Evolutionary conservation across 1,140 invertebrate genomes (phyloP).

Genomic region (Heliconius hermathena): DNA sequence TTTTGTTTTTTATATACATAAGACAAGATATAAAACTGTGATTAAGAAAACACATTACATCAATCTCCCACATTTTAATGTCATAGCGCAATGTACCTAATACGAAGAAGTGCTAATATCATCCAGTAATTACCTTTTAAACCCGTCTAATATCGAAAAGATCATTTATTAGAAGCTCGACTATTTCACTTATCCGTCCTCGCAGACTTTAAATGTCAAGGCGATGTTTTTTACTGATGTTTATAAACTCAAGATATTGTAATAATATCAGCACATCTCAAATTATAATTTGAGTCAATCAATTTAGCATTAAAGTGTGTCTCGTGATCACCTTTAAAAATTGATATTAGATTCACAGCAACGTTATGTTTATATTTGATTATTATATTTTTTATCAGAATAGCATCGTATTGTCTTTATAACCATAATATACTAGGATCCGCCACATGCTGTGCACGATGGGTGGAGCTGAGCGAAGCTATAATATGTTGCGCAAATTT

Average conservation of each 20-base stretch:
- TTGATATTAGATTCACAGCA: background rate
- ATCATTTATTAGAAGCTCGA: conserved; percentile 4
- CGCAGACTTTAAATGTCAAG: conserved; percentile 46
- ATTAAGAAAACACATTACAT: background rate
- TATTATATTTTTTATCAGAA: too few species aligned
- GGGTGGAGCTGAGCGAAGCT: too few species aligned
- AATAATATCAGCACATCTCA: background rate
- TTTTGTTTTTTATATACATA: too few species aligned
- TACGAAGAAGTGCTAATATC: conserved; percentile 9
- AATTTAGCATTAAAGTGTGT: conserved; percentile 15
- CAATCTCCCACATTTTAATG: background rate
- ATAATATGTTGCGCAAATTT: too few species aligned
- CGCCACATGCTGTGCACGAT: too few species aligned
- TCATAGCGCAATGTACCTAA: background rate
- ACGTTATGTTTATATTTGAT: too few species aligned
- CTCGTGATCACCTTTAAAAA: conserved; percentile 17
- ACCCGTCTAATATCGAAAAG: conserved; percentile 1
- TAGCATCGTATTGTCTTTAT: too few species aligned
- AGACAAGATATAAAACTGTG: background rate
- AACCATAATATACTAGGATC: too few species aligned
- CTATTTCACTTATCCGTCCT: conserved; percentile 37
- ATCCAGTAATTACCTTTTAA: conserved; percentile 2
- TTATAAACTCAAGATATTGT: conserved; percentile 18
- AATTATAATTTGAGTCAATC: conserved; percentile 22
- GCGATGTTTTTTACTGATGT: conserved; percentile 45